Conservation (phyloP, 2,888 invertebrate species). For the Tachina grossa region DNA sequence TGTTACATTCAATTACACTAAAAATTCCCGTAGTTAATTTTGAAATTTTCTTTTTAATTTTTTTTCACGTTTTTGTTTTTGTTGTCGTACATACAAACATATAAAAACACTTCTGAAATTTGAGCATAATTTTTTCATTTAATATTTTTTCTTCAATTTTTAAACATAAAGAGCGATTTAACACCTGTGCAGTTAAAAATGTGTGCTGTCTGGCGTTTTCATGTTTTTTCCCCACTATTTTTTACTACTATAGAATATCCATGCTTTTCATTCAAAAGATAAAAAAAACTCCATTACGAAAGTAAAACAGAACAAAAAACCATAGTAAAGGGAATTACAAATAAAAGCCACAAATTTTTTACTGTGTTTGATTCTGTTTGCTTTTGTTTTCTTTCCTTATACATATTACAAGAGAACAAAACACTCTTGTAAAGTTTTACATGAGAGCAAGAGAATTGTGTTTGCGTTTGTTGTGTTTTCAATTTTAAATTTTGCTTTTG, state of each 20-base stretch:
- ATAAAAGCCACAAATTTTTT: background rate
- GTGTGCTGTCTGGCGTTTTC: slow-evolving; percentile 53
- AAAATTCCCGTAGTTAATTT: slow-evolving; percentile 17
- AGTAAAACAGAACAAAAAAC: background rate
- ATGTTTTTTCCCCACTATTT: background rate
- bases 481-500: slow-evolving; percentile 27
- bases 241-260: background rate
- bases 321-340: background rate
- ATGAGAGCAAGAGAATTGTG: slow-evolving; percentile 32
- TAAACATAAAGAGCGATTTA: slow-evolving; percentile 19
- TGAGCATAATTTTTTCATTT: slow-evolving; percentile 5
- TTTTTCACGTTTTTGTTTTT: background rate
- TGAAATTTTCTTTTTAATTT: background rate
- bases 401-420: slow-evolving; percentile 14
- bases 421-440: background rate
- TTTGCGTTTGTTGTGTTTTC: slow-evolving; percentile 21
- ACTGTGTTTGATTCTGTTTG: slow-evolving; percentile 5
- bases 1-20: slow-evolving; percentile 18
- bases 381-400: background rate
- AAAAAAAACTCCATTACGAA: background rate
- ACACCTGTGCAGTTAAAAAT: slow-evolving; percentile 65
- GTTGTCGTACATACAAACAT: background rate
- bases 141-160: background rate
- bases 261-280: background rate
- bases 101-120: slow-evolving; percentile 9